Base-by-base conservation (phyloP, 2,797 vertebrate genomes). In the Cyclopterus lumpus region DNA sequence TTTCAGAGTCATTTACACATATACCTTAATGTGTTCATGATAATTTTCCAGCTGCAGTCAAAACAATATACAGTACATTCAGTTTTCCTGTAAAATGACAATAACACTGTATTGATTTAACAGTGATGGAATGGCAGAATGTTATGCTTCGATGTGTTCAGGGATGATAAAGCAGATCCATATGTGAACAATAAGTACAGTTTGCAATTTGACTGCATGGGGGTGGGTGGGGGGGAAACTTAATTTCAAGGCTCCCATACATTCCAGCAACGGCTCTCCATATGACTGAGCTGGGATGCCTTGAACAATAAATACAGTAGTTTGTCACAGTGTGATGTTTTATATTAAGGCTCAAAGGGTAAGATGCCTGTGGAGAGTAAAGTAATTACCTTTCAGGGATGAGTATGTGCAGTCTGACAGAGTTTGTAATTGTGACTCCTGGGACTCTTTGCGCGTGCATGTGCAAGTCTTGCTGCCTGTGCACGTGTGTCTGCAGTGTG, bases 301-400 rank as follows among this genome's bases (percentile, higher is more conserved):
- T 82, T 55, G 32, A 78, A 84, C 75, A 87, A 84, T 82, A 80
- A 84, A 80, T 42, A 71, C 57, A 74, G 76, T 48, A 40, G 72
- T 89, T 87, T 82, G 68, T 86, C 86, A 86, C 61, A 55, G 10
- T 61, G 40, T 59, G 68, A 73, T 58, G 32, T 75, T 73, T 81
- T 64, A 75, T 57, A 82, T 82, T 71, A 53, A 76, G 48, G 61
- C 85, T 85, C 60, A 81, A 42, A 73, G 78, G 78, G 26, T 78
- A 68, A 75, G 71, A 86, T 71, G 81, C 78, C 69, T 76, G 65
- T 59, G 28, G 63, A 7, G 72, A 67, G 69, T 75, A 67, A 81
- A 83, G 83, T 90, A 86, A 90, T 92, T 82, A 82, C 78, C 72
- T 85, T 51, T 82, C 70, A 71, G 75, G 67, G 42, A 86, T 77